Base-by-base conservation (phyloP, 2,797 vertebrate genomes). In the Mionectes olivaceus region DNA sequence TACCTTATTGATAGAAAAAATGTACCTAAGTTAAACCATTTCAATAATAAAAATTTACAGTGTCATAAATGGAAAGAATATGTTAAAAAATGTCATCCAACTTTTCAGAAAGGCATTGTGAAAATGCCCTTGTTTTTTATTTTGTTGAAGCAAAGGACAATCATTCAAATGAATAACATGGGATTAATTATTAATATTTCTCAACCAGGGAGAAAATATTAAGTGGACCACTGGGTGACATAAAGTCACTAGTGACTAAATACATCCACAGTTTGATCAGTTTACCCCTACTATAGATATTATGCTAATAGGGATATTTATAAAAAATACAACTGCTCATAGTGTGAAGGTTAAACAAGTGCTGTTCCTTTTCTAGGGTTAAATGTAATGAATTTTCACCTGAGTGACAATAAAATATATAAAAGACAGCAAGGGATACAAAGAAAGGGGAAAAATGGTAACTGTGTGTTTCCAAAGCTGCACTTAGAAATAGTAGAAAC, bases 311-410 rank as follows among this genome's bases (percentile, higher is more conserved):
- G 21, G 8, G 21, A 6, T 80, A n/a, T 56, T 90, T 77, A 17
- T 77, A 74, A 84, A 19, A 93, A 84, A 73, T 49, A 59, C 7
- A 53, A 60, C 60, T 80, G 30, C 25, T 80, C 39, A 30, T n/a
- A 61, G 44, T 53, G 23, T 77, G 33, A 78, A 80, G 75, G 61
- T 89, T 80, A 67, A 87, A 85, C 16, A 23, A 1, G 19, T 43
- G 28, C 8, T 70, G 24, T 57, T 86, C 19, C 37, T n/a, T 79
- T 93, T 94, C 41, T 61, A 93, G 52, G 46, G 60, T 60, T 87
- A 87, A 87, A 82, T 13, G 53, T 70, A 67, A n/a, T 53, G 17
- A 90, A 90, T 44, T 87, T 87, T 86, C 68, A 84, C 12, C 60
- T 35, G 15, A 70, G 15, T 67, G 44, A 79, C 60, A 93, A 28